Evolutionary conservation across 2,113 vertebrate genomes (phyloP).

Genomic region (Ptilorrhoa leucosticta): DNA sequence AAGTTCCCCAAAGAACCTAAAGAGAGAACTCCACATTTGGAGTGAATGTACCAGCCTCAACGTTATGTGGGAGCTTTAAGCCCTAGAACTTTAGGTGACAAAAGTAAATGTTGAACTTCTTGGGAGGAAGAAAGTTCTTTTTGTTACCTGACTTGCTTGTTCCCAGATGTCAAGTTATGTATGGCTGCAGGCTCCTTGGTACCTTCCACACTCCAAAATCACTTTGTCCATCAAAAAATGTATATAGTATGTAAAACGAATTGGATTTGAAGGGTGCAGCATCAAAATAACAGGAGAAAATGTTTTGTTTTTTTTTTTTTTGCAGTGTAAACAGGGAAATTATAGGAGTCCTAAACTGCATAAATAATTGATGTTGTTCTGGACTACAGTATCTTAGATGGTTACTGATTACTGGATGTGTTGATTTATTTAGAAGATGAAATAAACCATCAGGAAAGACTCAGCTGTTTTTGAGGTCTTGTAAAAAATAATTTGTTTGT

Average conservation of each 20-base stretch:
- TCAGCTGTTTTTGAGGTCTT: neutral
- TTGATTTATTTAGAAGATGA: constrained; percentile 15
- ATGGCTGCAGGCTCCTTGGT: neutral
- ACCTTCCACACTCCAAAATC: neutral
- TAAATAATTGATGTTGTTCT: constrained; percentile 5
- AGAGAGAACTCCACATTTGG: neutral
- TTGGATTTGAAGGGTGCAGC: neutral
- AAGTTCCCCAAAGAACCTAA: neutral
- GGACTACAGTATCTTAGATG: neutral
- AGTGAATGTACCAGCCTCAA: neutral
- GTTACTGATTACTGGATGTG: neutral
- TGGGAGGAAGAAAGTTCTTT: neutral
- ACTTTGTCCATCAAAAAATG: neutral
- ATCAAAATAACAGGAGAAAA: neutral
- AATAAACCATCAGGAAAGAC: neutral
- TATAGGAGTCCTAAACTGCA: neutral
- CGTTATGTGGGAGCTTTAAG: neutral
- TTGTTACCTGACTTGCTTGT: neutral
- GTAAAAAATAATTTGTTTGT: neutral
- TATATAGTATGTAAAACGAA: neutral
- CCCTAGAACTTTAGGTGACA: neutral
- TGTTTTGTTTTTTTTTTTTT: neutral
- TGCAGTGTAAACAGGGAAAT: neutral
- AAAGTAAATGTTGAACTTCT: neutral
- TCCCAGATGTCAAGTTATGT: neutral